Evolutionary conservation across 1,140 invertebrate genomes (phyloP), one percentile per base, ranked within the genome.

Genomic region (Cataglyphis hispanica): DNA sequence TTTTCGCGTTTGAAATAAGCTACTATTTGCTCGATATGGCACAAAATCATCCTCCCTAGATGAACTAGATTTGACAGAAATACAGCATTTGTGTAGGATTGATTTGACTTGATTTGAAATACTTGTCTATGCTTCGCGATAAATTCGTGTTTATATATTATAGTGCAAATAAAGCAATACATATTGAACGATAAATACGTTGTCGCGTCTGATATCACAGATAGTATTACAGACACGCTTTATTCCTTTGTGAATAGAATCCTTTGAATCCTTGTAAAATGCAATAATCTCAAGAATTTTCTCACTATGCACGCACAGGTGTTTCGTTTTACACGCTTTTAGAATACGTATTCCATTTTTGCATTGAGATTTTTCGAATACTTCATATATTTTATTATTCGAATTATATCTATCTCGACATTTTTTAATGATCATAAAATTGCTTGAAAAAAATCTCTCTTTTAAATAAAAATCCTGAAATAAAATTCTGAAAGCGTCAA

Each of bases 271-370:
- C 77, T 58, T 22, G 16, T 40, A n/a, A 53, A 27, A 53, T 72
- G 77, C 66, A 81, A 81, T 81, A 81, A 81, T 81, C 78, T 60
- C 50, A 37, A 72, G 34, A 72, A 81, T 81, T 81, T 70, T 72
- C 66, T 81, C 63, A n/a, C 43, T 25, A 11, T 37, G 16, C 7
- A 37, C 37, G n/a, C 31, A 22, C 19, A 16, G 8, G 37, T 81
- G 64, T 58, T 81, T 27, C 50, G 37, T 81, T 81, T 72, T 72
- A 72, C 67, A 43, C 37, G 19, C 19, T 22, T 53, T 60, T 60
- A 37, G 11, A 72, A 72, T 25, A 43, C 6, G 8, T 5, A 10
- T 40, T 34, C 16, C 22, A 63, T 72, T 72, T 72, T 72, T 70
- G 11, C 13, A n/a, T 43, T 13, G 25, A 72, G 1, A 72, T 46